phyloP scores from a whole-genome alignment of 2,797 vertebrate genomes.

The Acipenser ruthenus region DNA sequence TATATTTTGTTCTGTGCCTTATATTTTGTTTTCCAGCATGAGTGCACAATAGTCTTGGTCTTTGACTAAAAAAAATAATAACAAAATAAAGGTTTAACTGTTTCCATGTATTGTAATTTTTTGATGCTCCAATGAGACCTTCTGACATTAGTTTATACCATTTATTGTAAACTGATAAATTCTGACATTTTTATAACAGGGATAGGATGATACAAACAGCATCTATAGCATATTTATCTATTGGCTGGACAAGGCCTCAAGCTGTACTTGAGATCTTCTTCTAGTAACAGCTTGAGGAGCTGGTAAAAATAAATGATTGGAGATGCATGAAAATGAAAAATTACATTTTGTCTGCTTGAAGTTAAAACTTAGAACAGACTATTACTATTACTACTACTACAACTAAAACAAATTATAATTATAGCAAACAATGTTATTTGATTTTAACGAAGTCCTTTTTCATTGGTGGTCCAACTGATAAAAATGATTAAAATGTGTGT shows the following conservation, averaged over 20 bases:
- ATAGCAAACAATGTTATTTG: no score
- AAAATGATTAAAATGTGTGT: no score
- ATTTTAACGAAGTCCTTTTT: no score
- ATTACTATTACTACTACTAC: no score
- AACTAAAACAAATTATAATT: no score
- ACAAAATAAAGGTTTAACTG: neutral
- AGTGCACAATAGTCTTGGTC: no score
- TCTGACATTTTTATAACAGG: slow-evolving; percentile 37
- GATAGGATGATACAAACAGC: slow-evolving; percentile 31
- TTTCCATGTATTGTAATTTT: neutral
- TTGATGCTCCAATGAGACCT: neutral
- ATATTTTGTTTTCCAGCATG: no score
- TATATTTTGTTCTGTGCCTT: neutral
- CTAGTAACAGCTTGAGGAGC: slow-evolving; percentile 40
- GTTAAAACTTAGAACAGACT: no score
- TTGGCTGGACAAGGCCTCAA: slow-evolving; percentile 23
- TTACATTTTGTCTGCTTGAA: no score
- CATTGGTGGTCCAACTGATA: no score
- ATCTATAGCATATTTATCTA: slow-evolving; percentile 35
- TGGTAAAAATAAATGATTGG: slow-evolving; percentile 49
- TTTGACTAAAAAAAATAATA: neutral
- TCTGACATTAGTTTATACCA: slow-evolving; percentile 8
- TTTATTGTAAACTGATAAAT: slow-evolving; percentile 32
- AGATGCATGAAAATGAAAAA: slow-evolving; percentile 32
- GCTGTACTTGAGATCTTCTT: slow-evolving; percentile 47